Base-by-base conservation (phyloP, 2,797 vertebrate species). In the Eutrigla gurnardus region DNA sequence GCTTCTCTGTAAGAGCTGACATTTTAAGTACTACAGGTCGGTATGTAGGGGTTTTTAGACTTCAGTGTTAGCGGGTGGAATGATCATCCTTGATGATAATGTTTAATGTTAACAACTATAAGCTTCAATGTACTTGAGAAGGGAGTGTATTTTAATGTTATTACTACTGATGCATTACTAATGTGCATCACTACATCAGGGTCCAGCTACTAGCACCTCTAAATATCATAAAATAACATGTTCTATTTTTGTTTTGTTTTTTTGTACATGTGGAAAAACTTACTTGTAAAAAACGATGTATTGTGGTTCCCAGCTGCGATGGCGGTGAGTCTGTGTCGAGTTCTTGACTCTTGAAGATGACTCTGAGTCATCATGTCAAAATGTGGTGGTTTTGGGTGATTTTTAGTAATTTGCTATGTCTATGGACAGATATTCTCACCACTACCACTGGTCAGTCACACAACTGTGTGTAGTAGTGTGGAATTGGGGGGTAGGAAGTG, bases 71-170 rank as follows among this genome's bases (percentile, higher is more conserved):
- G 45, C 66, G 42, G 43, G 40, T 46, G 9, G 50, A 42, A 65
- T 75, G 57, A 46, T 62, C 52, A 69, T 71, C 65, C 63, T 71
- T 67, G 60, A 59, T 46, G 39, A 65, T 58, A 33, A 49, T 60
- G 33, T 70, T 54, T 9, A 75, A 74, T 63, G 53, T 45, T 45
- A 5, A 42, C 0, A 1, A 65, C 49, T 14, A 43, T 54, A 18
- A 39, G 54, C 14, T 46, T 73, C 12, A 25, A 3, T 65, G 25
- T 25, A 65, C 53, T 39, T 58, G 1, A 60, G 32, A 73, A 17
- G 7, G 7, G 4, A 50, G 10, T 62, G 6, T 43, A n/a, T 36
- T 40, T 69, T 15, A 13, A 32, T 15, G 36, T 9, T 71, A 11
- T 62, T 36, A 25, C 25, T n/a, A n/a, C n/a, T n/a, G n/a, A n/a